Evolutionary conservation across 1,140 invertebrate genomes (phyloP).

Genomic region (Drosophila saltans): DNA sequence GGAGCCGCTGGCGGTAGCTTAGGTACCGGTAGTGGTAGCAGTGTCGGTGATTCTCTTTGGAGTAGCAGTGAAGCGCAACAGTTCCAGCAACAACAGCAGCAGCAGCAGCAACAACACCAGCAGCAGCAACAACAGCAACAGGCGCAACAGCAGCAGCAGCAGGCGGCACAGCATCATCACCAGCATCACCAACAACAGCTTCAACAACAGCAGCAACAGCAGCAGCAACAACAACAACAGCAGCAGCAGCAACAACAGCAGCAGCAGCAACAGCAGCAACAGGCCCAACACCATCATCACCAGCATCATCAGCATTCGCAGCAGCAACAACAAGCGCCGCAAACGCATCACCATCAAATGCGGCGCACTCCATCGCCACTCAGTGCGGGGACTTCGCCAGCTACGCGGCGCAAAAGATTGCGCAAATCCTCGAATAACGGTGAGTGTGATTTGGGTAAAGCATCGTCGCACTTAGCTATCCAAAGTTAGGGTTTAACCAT

Average conservation of each 20-base stretch:
- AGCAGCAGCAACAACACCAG: constrained; percentile 56
- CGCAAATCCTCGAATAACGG: constrained; percentile 87
- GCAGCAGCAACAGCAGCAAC: constrained; percentile 69
- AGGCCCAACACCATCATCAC: constrained; percentile 70
- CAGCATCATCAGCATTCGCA: constrained; percentile 73
- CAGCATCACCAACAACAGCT: constrained; percentile 61
- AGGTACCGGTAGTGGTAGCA: constrained; percentile 64
- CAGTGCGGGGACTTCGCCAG: constrained; percentile 77
- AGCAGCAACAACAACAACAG: constrained; percentile 68
- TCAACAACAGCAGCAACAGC: constrained; percentile 68
- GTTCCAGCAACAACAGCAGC: constrained; percentile 75
- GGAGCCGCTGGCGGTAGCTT: constrained; percentile 60
- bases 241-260: constrained; percentile 68
- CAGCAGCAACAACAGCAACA: constrained; percentile 68
- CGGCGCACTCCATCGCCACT: constrained; percentile 79
- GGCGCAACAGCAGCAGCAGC: constrained; percentile 66
- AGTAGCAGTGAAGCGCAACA: constrained; percentile 79
- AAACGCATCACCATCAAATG: constrained; percentile 77
- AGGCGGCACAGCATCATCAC: constrained; percentile 58
- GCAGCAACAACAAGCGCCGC: constrained; percentile 63
- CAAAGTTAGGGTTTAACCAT: not conserved
- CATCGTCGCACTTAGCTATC: constrained; percentile 46
- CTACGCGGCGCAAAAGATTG: constrained; percentile 86
- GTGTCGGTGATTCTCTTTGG: constrained; percentile 79
- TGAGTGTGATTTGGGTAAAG: constrained; percentile 75